phyloP scores from a whole-genome alignment of 2,797 vertebrate genomes.

The Gymnoscopelus braueri region DNA sequence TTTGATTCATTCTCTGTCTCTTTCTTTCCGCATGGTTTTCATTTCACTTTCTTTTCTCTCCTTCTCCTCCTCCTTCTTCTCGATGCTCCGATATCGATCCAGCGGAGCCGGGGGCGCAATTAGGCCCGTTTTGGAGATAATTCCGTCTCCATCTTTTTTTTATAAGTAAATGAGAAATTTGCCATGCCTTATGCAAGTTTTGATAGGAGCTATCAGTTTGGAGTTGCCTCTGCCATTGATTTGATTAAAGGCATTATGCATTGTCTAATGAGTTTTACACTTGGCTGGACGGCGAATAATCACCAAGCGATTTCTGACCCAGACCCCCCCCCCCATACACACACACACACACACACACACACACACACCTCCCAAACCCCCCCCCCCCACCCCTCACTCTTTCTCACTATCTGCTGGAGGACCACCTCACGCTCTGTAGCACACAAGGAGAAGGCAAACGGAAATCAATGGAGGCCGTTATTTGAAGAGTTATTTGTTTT shows the following conservation, averaged over 20 bases:
- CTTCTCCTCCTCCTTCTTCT: conserved; percentile 60
- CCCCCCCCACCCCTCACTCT: conserved; percentile 76
- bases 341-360: conserved; percentile 45
- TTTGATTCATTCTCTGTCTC: conserved; percentile 12
- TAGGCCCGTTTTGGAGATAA: conserved; percentile 79
- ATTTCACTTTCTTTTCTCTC: conserved; percentile 69
- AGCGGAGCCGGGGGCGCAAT: conserved; percentile 69
- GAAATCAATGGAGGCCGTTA: conserved; percentile 82
- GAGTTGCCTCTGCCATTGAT: conserved; percentile 89
- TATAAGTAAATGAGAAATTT: conserved; percentile 84
- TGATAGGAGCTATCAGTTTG: conserved; percentile 78
- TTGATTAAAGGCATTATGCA: conserved; percentile 98
- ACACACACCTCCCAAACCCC: conserved; percentile 49
- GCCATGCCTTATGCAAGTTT: conserved; percentile 83
- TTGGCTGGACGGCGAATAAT: conserved; percentile 97
- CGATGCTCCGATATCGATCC: conserved; percentile 73
- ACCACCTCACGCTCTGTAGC: conserved; percentile 64
- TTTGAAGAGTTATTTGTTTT: conserved; percentile 72
- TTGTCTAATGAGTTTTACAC: conserved; percentile 99
- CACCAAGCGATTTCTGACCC: conserved; percentile 86
- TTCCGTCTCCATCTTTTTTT: conserved; percentile 74
- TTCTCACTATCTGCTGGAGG: conserved; percentile 72
- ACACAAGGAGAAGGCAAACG: conserved; percentile 68
- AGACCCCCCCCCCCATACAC: conserved; percentile 60
- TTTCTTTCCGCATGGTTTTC: conserved; percentile 40